Percentiles rank a stretch among this genome's conserved stretches.
Conservation (phyloP, 2,888 invertebrate species). For the Spodoptera exigua region DNA sequence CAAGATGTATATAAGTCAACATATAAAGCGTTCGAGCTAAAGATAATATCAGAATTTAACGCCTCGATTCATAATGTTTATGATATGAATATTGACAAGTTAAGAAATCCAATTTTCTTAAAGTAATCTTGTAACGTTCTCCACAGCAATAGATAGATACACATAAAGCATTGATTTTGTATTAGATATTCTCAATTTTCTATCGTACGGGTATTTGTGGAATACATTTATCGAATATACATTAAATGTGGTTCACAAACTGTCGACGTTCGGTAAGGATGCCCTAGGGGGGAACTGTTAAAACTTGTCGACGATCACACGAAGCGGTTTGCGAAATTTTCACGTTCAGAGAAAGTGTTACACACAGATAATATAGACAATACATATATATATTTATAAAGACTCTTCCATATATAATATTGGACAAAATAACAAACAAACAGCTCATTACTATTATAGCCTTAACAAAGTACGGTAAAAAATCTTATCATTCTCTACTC, state of each 20-base stretch:
- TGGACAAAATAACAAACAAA: neutral
- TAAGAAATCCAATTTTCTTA: slow-evolving; percentile 56
- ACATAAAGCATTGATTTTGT: slow-evolving; percentile 51
- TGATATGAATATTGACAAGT: slow-evolving; percentile 57
- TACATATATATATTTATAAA: neutral
- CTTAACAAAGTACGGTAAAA: slow-evolving; percentile 18
- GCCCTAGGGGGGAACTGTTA: slow-evolving; percentile 23
- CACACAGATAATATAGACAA: slow-evolving; percentile 3
- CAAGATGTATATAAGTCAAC: slow-evolving; percentile 6
- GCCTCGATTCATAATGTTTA: slow-evolving; percentile 52
- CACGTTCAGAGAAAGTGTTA: slow-evolving; percentile 1
- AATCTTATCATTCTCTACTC: slow-evolving; percentile 51
- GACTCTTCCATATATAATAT: neutral
- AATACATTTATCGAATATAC: slow-evolving; percentile 27
- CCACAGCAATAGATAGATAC: slow-evolving; percentile 42
- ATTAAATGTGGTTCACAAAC: slow-evolving; percentile 38
- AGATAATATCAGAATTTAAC: slow-evolving; percentile 37
- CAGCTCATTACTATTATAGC: neutral
- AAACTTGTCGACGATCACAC: slow-evolving; percentile 30
- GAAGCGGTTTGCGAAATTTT: slow-evolving; percentile 15
- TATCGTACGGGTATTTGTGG: slow-evolving; percentile 33
- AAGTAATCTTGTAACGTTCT: slow-evolving; percentile 49
- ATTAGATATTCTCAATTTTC: slow-evolving; percentile 51
- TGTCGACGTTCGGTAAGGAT: slow-evolving; percentile 21
- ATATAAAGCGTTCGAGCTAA: slow-evolving; percentile 12